A percentile compares a stretch with the other conserved stretches of the same genome.
These are phyloP conservation scores for Drosophila albomicans DNA, from an alignment of 1,140 invertebrate genomes.

Conservation along the genomic window DNA sequence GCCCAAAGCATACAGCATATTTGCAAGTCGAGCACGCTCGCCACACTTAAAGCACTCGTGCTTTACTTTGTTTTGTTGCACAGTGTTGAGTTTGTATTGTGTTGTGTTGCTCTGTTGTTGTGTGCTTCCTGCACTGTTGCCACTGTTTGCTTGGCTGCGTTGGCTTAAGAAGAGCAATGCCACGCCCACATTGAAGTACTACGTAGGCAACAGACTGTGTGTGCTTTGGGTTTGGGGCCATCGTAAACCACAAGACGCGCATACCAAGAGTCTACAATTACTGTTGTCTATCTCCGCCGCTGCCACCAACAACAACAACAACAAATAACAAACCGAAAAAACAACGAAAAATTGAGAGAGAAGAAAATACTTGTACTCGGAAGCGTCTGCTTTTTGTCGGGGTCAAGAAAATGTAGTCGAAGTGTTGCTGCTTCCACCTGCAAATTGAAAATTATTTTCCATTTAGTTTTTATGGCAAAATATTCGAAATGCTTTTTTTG, in stretches of 20 bases:
- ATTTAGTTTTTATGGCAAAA: slow-evolving; percentile 52
- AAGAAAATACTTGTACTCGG: slow-evolving; percentile 35
- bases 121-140: slow-evolving; percentile 66
- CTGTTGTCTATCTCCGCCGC: slow-evolving; percentile 49
- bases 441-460: slow-evolving; percentile 78
- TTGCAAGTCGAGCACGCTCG: background rate
- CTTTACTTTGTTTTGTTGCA: slow-evolving; percentile 12
- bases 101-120: slow-evolving; percentile 41
- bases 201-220: background rate
- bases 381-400: slow-evolving; percentile 22
- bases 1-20: background rate
- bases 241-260: slow-evolving; percentile 76
- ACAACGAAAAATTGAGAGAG: background rate
- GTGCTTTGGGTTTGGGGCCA: slow-evolving; percentile 32
- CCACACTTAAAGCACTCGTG: background rate
- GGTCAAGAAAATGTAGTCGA: slow-evolving; percentile 17
- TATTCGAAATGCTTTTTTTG: slow-evolving; percentile 33
- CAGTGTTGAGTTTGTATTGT: slow-evolving; percentile 15
- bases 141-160: slow-evolving; percentile 76
- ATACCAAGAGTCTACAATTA: slow-evolving; percentile 79
- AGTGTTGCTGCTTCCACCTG: slow-evolving; percentile 32
- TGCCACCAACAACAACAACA: slow-evolving; percentile 16
- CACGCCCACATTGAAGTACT: slow-evolving; percentile 45
- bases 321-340: slow-evolving; percentile 9
- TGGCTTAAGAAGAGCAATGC: slow-evolving; percentile 65